A percentile compares a stretch with the other conserved stretches of the same genome.
Conservation (phyloP, 2,113 vertebrate species). For the Eudyptes chrysolophus region DNA sequence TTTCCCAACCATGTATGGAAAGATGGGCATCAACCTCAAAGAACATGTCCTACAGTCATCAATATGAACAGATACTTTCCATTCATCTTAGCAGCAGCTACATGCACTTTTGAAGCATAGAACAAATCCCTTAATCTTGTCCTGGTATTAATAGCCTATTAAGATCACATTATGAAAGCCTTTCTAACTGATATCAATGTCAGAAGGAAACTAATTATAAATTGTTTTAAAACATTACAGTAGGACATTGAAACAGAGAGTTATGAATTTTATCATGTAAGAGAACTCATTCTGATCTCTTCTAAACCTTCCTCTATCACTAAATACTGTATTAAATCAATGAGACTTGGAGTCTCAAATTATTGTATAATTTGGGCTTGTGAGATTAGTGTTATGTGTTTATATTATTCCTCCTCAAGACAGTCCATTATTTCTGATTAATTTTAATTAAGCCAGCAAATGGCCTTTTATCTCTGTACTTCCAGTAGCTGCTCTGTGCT, state of each 20-base stretch:
- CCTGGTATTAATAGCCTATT: conserved; percentile 52
- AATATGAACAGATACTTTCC: background rate
- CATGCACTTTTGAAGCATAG: background rate
- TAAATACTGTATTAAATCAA: conserved; percentile 23
- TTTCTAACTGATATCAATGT: background rate
- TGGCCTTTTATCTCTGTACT: conserved; percentile 43
- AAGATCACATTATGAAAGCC: conserved; percentile 47
- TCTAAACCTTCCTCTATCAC: background rate
- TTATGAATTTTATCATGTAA: background rate
- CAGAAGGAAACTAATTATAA: conserved; percentile 30
- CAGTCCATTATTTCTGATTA: conserved; percentile 62
- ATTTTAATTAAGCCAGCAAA: conserved; percentile 66
- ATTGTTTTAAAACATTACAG: conserved; percentile 51
- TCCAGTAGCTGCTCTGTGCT: background rate
- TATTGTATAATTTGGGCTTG: background rate
- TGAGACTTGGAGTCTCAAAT: background rate
- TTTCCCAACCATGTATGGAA: background rate
- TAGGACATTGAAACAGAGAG: background rate
- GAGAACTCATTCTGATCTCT: background rate
- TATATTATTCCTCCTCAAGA: conserved; percentile 39
- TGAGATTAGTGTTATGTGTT: conserved; percentile 35
- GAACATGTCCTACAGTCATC: background rate
- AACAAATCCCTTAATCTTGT: conserved; percentile 52
- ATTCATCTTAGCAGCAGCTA: background rate
- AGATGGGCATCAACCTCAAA: background rate